These are phyloP conservation scores for Pantherophis guttatus DNA, from an alignment of 2,113 vertebrate genomes.

Conservation along the genomic window DNA sequence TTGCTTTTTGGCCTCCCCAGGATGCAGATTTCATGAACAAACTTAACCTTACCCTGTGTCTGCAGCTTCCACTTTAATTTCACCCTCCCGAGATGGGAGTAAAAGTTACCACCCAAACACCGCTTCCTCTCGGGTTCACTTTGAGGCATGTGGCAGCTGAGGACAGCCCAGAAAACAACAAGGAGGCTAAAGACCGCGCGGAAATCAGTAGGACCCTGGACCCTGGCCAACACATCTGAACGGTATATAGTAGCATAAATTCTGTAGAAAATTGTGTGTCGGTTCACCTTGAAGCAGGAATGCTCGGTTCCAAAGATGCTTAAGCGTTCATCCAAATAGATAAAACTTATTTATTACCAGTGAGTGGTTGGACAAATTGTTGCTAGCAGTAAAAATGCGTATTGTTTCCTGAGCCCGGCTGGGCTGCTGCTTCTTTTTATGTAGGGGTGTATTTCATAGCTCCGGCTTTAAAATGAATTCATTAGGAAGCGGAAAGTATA, in stretches of 20 bases:
- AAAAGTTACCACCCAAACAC: not conserved
- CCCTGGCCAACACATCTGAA: not conserved
- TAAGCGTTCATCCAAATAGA: slow-evolving; percentile 52
- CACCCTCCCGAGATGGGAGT: not conserved
- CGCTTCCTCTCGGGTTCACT: not conserved
- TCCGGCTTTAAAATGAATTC: slow-evolving; percentile 38
- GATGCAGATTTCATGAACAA: not conserved
- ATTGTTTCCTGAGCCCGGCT: slow-evolving; percentile 49
- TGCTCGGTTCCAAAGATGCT: slow-evolving; percentile 52
- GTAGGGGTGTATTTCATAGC: slow-evolving; percentile 45
- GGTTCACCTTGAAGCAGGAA: slow-evolving; percentile 53
- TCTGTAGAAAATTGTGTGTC: slow-evolving; percentile 8
- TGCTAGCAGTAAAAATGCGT: slow-evolving; percentile 49
- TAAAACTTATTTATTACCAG: slow-evolving; percentile 64
- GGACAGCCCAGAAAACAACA: not conserved
- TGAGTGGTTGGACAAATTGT: slow-evolving; percentile 54
- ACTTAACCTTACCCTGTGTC: not conserved
- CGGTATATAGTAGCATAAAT: slow-evolving; percentile 42
- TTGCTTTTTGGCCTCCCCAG: not conserved
- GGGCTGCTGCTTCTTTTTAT: slow-evolving; percentile 47
- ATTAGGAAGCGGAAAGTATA: slow-evolving; percentile 16
- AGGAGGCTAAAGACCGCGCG: not conserved
- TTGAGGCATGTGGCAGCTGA: not conserved
- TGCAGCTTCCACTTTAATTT: not conserved
- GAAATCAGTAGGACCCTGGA: slow-evolving; percentile 20